These are phyloP conservation scores for Tetranychus urticae DNA, from an alignment of 1,140 invertebrate species.

Conservation along the genomic window DNA sequence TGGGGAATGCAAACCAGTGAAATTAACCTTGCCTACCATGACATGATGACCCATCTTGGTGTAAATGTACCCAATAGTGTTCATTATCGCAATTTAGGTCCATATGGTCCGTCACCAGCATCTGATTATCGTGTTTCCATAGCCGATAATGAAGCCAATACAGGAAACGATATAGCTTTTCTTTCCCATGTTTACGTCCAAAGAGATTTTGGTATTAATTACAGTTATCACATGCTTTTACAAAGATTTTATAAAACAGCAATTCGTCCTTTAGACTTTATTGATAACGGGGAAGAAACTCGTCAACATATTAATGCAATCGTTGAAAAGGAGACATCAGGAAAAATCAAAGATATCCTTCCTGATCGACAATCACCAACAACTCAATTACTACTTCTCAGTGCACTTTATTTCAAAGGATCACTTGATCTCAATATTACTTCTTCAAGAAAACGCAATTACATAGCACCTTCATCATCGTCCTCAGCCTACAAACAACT, in stretches of 20 bases:
- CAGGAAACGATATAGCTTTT: constrained; percentile 12
- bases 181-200: constrained; percentile 15
- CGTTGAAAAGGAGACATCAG: constrained; percentile 19
- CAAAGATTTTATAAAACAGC: constrained; percentile 15
- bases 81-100: background rate
- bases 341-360: constrained; percentile 20
- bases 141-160: background rate
- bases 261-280: constrained; percentile 15
- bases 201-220: constrained; percentile 14
- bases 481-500: background rate
- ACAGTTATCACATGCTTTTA: constrained; percentile 14
- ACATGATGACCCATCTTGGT: constrained; percentile 14
- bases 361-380: constrained; percentile 9
- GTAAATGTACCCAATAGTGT: constrained; percentile 11
- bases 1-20: constrained; percentile 15
- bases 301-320: constrained; percentile 20
- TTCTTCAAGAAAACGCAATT: background rate
- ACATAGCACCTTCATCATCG: background rate
- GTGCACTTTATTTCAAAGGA: constrained; percentile 14
- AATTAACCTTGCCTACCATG: constrained; percentile 14
- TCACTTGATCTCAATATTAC: constrained; percentile 11
- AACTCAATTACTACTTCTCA: constrained; percentile 12
- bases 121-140: background rate
- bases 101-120: background rate
- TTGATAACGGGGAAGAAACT: constrained; percentile 14